A percentile compares a stretch with the other conserved stretches of the same genome.
Conservation (phyloP, 2,113 vertebrate species). For the Triplophysa dalaica region DNA sequence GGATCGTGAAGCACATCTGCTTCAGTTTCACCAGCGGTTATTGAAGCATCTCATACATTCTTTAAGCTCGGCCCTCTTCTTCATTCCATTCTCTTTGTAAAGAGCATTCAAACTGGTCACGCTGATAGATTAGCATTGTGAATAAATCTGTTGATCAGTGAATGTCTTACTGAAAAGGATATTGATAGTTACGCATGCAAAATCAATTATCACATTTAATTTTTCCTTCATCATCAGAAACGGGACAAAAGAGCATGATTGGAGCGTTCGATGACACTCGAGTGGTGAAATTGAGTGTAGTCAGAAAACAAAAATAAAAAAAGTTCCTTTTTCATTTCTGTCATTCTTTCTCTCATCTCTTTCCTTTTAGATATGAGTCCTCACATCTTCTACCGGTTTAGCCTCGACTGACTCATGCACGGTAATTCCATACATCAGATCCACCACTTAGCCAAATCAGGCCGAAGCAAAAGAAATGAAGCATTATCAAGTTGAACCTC, state of each 20-base stretch:
- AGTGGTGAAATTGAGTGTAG: background rate
- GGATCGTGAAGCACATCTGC: constrained; percentile 1
- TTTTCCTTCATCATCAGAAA: constrained; percentile 2
- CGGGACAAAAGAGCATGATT: background rate
- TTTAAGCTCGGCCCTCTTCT: background rate
- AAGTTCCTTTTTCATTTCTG: background rate
- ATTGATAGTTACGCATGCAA: constrained; percentile 20
- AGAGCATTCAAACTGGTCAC: background rate
- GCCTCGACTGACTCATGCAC: constrained; percentile 33
- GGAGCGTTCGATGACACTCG: background rate
- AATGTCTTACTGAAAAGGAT: constrained; percentile 21
- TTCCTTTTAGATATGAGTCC: constrained; percentile 4
- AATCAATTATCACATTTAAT: constrained; percentile 22
- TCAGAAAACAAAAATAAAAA: background rate
- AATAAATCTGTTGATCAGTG: constrained; percentile 27
- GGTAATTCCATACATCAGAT: constrained; percentile 24
- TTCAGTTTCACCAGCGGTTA: constrained; percentile 36
- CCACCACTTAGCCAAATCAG: constrained; percentile 11
- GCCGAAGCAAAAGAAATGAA: constrained; percentile 20
- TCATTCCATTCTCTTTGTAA: background rate
- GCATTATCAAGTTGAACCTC: constrained; percentile 18
- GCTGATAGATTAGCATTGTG: constrained; percentile 17
- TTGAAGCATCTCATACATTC: background rate
- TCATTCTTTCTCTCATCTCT: background rate
- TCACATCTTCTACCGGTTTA: background rate